Base-by-base conservation (phyloP, 2,113 vertebrate genomes). In the Hiodon tergisus region DNA sequence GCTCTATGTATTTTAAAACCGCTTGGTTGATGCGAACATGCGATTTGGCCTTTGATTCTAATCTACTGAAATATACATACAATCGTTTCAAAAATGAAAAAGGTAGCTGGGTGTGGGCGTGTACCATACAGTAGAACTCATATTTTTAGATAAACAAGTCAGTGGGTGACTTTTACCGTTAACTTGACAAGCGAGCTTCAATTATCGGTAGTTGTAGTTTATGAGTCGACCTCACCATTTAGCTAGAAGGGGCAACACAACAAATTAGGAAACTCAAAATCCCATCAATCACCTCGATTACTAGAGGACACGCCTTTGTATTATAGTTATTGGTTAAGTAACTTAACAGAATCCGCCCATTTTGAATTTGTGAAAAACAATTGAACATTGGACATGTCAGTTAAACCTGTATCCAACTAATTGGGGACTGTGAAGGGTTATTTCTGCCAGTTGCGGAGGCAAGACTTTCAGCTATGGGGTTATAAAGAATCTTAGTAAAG, bases 131-230 rank as follows among this genome's bases (percentile, higher is more conserved):
- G 54, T 4, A 31, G 17, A 69, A 66, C 16, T 31, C 67, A 11
- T n/a, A 3, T 59, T 82, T 81, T 86, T 74, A 78, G 85, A 86
- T 87, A 88, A 90, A 90, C 88, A 91, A 90, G 78, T 61, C 13
- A 31, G 69, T 73, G 80, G 46, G 69, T 67, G 66, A 67, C 67
- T 14, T 62, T 68, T 54, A 31, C 54, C 14, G 3, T 31, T 3
- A 2, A 4, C 73, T 17, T 31, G 71, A 72, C 8, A 3, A 61
- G 4, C 46, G 1, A 4, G 5, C 46, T 55, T 48, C 5, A 78
- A 0, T 81, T 79, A 6, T n/a, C 13, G 89, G 89, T 84, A 84
- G 31, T 67, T 82, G 86, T 81, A 84, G 86, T 90, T 77, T 70
- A 2, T 2, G 0, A 46, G 48, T 3, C 0, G 6, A 2, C 1